Evolutionary conservation across 2,113 vertebrate genomes (phyloP).

Genomic region (Atractosteus spatula): DNA sequence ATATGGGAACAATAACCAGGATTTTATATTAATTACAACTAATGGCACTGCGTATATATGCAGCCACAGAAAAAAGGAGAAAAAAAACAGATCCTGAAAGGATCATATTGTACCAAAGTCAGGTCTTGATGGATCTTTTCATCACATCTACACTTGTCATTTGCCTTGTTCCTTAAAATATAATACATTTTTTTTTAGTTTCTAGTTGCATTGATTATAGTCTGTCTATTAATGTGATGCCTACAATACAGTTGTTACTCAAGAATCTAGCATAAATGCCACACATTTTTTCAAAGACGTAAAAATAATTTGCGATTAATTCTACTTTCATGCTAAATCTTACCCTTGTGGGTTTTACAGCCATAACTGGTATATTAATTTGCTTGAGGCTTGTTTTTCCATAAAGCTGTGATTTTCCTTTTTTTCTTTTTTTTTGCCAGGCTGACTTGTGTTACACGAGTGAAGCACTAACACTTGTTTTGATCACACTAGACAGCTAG

Average conservation of each 20-base stretch:
- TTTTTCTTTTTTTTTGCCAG: slow-evolving; percentile 14
- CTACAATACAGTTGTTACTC: too few relatives aligned
- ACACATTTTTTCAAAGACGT: too few relatives aligned
- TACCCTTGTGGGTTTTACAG: slow-evolving; percentile 34
- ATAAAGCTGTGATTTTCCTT: slow-evolving; percentile 30
- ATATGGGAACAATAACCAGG: slow-evolving; percentile 44
- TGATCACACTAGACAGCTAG: slow-evolving; percentile 35
- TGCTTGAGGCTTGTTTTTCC: slow-evolving; percentile 21
- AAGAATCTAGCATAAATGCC: too few relatives aligned
- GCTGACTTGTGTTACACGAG: slow-evolving; percentile 27
- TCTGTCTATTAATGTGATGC: too few relatives aligned
- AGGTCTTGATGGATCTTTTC: too few relatives aligned
- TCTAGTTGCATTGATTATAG: too few relatives aligned
- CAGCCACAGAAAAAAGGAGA: slow-evolving; percentile 41
- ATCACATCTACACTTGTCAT: too few relatives aligned
- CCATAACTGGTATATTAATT: slow-evolving; percentile 37
- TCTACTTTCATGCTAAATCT: slow-evolving; percentile 15
- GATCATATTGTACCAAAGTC: too few relatives aligned
- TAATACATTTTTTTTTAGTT: too few relatives aligned
- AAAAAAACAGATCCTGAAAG: slow-evolving; percentile 23
- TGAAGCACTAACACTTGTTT: slow-evolving; percentile 32
- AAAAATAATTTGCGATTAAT: too few relatives aligned
- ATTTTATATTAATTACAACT: slow-evolving; percentile 55
- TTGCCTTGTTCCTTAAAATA: too few relatives aligned
- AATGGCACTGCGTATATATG: slow-evolving; percentile 35